phyloP scores from a whole-genome alignment of 2,888 invertebrate genomes.

The Himalopsyche tibetana region DNA sequence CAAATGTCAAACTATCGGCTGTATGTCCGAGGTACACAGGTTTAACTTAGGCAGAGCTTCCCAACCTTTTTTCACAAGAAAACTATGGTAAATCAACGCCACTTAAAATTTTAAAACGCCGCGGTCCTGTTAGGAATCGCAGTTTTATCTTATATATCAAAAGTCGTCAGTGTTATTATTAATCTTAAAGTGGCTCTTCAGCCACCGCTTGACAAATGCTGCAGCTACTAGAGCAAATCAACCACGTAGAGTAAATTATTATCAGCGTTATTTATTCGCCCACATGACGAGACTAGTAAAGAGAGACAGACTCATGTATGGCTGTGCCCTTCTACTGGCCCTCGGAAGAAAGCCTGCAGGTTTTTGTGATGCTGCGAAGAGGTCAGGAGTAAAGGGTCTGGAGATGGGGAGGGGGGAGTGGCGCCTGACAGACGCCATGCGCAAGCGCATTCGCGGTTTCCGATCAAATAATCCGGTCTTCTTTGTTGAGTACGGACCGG shows the following conservation, averaged over 20 bases:
- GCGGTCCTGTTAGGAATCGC: no score
- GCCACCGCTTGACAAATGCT: no score
- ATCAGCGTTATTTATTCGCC: background rate
- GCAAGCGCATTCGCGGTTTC: background rate
- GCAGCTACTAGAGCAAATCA: no score
- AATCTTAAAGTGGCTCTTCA: no score
- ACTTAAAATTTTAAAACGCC: no score
- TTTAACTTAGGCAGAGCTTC: no score
- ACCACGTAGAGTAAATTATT: constrained; percentile 8
- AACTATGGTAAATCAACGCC: no score
- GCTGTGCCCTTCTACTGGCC: background rate
- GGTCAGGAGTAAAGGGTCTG: constrained; percentile 6
- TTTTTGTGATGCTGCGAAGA: constrained; percentile 22
- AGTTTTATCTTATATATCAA: no score
- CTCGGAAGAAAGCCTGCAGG: background rate
- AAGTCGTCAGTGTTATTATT: no score
- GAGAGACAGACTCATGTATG: background rate
- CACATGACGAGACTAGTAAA: constrained; percentile 6
- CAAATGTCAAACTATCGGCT: no score
- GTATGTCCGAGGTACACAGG: no score
- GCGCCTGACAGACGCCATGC: constrained; percentile 20
- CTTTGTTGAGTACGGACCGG: background rate
- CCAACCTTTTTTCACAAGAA: no score
- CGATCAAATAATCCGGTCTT: constrained; percentile 30
- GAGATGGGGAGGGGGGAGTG: background rate